Conservation (phyloP, 2,888 invertebrate species). For the Coelopa pilipes region DNA sequence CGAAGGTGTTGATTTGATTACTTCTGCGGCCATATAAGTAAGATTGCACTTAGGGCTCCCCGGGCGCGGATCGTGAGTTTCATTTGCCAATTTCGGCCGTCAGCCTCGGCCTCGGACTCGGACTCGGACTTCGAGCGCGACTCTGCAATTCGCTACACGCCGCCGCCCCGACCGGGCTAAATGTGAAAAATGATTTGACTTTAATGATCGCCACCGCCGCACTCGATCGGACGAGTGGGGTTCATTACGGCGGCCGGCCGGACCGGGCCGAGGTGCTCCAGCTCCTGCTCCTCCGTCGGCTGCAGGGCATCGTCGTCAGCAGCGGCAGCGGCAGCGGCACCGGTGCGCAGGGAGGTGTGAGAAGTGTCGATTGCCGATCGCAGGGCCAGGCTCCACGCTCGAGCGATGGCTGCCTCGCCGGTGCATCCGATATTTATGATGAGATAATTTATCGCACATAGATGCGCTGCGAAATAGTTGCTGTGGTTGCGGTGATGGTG, state of each 20-base stretch:
- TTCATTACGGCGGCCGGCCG: slow-evolving; percentile 25
- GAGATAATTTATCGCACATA: slow-evolving; percentile 41
- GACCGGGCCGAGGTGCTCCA: slow-evolving; percentile 23
- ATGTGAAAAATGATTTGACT: slow-evolving; percentile 66
- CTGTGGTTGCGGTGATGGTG: neutral
- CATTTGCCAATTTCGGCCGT: slow-evolving; percentile 23
- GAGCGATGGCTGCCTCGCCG: neutral
- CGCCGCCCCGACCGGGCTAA: slow-evolving; percentile 43
- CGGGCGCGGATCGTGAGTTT: slow-evolving; percentile 35
- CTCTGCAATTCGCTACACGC: slow-evolving; percentile 23
- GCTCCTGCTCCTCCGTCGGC: slow-evolving; percentile 33
- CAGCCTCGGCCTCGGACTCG: slow-evolving; percentile 35
- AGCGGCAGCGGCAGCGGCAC: too few species aligned
- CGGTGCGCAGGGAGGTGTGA: slow-evolving; percentile 56
- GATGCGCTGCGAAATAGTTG: slow-evolving; percentile 26
- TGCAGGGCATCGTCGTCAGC: slow-evolving; percentile 33
- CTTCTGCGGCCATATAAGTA: slow-evolving; percentile 36
- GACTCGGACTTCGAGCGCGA: too few species aligned
- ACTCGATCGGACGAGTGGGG: slow-evolving; percentile 42
- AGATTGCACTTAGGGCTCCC: slow-evolving; percentile 10
- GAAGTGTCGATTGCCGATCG: slow-evolving; percentile 44
- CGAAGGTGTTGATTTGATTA: slow-evolving; percentile 66
- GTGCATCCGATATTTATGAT: slow-evolving; percentile 32
- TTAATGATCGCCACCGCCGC: slow-evolving; percentile 63
- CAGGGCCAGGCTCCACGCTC: neutral